Percentiles rank a stretch among this genome's conserved stretches.
phyloP scores from a whole-genome alignment of 1,140 invertebrate genomes.

The Mactra quadrangularis region DNA sequence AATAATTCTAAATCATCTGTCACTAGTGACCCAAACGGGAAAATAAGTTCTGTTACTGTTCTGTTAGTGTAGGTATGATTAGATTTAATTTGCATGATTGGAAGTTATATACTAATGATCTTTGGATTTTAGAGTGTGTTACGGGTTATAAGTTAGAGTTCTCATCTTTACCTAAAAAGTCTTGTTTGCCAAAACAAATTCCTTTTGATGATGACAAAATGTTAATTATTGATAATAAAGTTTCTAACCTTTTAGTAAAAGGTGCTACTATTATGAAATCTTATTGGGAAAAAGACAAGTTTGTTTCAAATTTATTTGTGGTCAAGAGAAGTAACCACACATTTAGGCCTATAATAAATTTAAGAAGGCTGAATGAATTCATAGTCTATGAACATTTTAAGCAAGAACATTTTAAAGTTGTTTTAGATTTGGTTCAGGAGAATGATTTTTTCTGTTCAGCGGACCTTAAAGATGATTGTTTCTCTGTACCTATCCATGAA shows the following conservation, averaged over 20 bases:
- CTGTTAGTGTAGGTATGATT: neutral
- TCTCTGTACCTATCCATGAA: conserved; percentile 20
- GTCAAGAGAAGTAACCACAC: conserved; percentile 47
- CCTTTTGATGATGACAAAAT: conserved; percentile 26
- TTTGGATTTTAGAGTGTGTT: conserved; percentile 31
- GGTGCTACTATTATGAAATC: conserved; percentile 31
- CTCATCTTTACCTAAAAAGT: neutral
- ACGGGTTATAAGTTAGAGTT: too few relatives aligned
- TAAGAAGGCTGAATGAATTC: conserved; percentile 37
- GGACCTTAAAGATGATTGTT: conserved; percentile 12
- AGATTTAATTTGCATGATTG: neutral
- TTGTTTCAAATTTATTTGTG: conserved; percentile 65
- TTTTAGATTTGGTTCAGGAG: conserved; percentile 19
- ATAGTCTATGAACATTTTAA: conserved; percentile 20
- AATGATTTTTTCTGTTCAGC: conserved; percentile 4
- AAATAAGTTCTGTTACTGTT: neutral
- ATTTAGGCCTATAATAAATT: conserved; percentile 54
- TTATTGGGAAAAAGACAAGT: conserved; percentile 30
- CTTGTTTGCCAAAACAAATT: conserved; percentile 28
- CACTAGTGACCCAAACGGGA: neutral
- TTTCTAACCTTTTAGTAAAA: conserved; percentile 32
- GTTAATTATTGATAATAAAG: conserved; percentile 20
- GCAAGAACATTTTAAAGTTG: conserved; percentile 25
- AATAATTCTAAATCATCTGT: neutral
- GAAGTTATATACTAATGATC: conserved; percentile 21